Percentiles rank a stretch among this genome's conserved stretches.
Evolutionary conservation across 1,140 invertebrate genomes (phyloP).

Genomic region (Cephus cinctus): DNA sequence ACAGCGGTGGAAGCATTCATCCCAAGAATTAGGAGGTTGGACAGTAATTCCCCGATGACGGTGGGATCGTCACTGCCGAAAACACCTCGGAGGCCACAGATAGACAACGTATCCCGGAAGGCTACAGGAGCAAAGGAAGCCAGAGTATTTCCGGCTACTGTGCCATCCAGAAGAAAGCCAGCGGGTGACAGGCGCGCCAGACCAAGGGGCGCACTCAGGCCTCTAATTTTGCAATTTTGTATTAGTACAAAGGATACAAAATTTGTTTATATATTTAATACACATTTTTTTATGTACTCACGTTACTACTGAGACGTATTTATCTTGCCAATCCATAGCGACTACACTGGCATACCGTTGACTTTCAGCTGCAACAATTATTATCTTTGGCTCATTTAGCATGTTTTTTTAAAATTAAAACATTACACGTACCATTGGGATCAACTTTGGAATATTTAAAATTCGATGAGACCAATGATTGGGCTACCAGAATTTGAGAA

Average conservation of each 20-base stretch:
- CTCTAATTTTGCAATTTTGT: constrained; percentile 24
- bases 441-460: constrained; percentile 27
- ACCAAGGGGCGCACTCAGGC: constrained; percentile 38
- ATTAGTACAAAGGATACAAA: neutral
- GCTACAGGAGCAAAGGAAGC: constrained; percentile 37
- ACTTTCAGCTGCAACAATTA: constrained; percentile 36
- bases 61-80: constrained; percentile 43
- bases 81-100: constrained; percentile 38
- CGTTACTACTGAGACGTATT: constrained; percentile 71
- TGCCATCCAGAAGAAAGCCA: constrained; percentile 43
- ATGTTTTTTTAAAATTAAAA: constrained; percentile 20
- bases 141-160: constrained; percentile 33
- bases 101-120: constrained; percentile 30
- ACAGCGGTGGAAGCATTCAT: constrained; percentile 44
- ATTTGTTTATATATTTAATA: constrained; percentile 5
- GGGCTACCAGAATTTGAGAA: constrained; percentile 28
- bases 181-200: constrained; percentile 32
- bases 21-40: constrained; percentile 39
- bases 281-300: constrained; percentile 50
- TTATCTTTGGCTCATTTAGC: no score
- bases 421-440: constrained; percentile 30
- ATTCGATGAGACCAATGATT: constrained; percentile 21
- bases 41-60: constrained; percentile 41
- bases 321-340: constrained; percentile 66
- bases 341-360: constrained; percentile 62